Percentiles rank a stretch among this genome's conserved stretches.
phyloP scores from a whole-genome alignment of 2,888 invertebrate genomes.

The Chloroclystis v-ata region DNA sequence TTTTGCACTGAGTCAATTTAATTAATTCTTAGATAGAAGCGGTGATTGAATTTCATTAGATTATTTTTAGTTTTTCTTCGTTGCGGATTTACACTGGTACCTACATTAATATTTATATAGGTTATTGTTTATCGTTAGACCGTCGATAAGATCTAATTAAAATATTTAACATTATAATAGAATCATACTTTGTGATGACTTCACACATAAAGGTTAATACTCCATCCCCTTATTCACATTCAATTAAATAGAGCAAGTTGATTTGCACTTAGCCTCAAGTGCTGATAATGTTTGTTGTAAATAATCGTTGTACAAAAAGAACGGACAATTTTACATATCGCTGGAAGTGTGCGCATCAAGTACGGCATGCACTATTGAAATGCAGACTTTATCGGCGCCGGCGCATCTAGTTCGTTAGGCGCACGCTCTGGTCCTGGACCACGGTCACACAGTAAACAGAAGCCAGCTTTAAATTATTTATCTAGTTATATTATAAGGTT shows the following conservation, averaged over 20 bases:
- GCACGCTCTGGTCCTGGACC: constrained; percentile 43
- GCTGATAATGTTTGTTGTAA: constrained; percentile 1
- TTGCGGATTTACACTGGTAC: neutral
- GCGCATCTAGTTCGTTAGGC: constrained; percentile 72
- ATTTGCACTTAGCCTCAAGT: neutral
- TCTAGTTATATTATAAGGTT: too few relatives aligned
- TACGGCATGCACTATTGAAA: constrained; percentile 48
- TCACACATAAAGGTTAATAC: too few relatives aligned
- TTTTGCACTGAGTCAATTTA: constrained; percentile 1
- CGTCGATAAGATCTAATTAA: too few relatives aligned
- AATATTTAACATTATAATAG: too few relatives aligned
- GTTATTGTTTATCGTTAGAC: too few relatives aligned
- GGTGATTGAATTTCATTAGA: constrained; percentile 1
- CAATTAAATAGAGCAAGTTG: neutral
- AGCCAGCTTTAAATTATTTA: too few relatives aligned
- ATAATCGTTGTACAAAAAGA: constrained; percentile 9
- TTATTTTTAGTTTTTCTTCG: neutral
- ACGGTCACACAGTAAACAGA: constrained; percentile 1
- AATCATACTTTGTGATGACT: too few relatives aligned
- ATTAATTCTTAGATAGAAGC: neutral
- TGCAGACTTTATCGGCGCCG: constrained; percentile 60
- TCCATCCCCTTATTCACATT: neutral
- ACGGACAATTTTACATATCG: constrained; percentile 15
- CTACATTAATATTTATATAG: too few relatives aligned
- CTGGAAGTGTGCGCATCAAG: constrained; percentile 20